Base-by-base conservation (phyloP, 2,113 vertebrate species). In the Psophia crepitans region DNA sequence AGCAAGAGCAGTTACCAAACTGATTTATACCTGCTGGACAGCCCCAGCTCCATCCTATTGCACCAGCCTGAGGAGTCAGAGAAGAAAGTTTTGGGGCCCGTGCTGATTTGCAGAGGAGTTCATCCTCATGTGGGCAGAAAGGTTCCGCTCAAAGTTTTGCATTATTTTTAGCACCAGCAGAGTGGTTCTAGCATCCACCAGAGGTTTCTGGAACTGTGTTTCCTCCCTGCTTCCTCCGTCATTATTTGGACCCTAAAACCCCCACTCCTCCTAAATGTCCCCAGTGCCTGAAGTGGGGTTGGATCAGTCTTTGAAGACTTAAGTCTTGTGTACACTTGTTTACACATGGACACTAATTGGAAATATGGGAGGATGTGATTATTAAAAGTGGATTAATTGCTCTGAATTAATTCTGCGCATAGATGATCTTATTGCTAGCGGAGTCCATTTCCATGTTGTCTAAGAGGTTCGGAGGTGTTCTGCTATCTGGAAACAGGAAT, bases 311-410 rank as follows among this genome's bases (percentile, higher is more conserved):
- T 64, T 2, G 6, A 46, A 74, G 69, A 12, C 46, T 82, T 85
- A 82, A 78, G 5, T 19, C 65, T 75, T 71, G 73, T 57, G 44
- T 91, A 41, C 12, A 0, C 22, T 89, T 89, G 53, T 96, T 97
- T 94, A 89, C 39, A 81, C n/a, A 23, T 3, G 16, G 69, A 5
- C 39, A 35, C 48, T 92, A 84, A 84, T 53, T 86, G 44, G 68
- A 90, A 95, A 80, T 90, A 86, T 61, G 49, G 27, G 60, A 75
- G 60, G 33, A 70, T 71, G 84, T 63, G 77, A 70, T 93, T 89
- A 91, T 93, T 95, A 68, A 46, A 94, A 84, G 92, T 93, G 81
- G 92, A 91, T 95, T 95, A 95, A 82, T 57, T 27, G 64, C 81
- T 84, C 64, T 64, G 84, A 89, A 95, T 94, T 97, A 87, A 87